phyloP scores from a whole-genome alignment of 2,888 invertebrate genomes.

The Aleiodes testaceus region DNA sequence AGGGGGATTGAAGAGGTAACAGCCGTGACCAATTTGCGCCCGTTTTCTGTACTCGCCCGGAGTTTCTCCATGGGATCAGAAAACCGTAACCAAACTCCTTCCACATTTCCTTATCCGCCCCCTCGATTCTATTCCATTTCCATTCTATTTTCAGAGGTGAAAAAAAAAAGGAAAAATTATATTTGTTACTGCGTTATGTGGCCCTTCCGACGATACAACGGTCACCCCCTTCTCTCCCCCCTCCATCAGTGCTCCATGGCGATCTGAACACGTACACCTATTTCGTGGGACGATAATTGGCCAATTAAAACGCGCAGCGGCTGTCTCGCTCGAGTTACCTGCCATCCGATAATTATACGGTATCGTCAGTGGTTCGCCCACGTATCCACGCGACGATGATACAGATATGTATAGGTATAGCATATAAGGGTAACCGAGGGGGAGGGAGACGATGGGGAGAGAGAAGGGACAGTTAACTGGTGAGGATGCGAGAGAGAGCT shows the following conservation, averaged over 20 bases:
- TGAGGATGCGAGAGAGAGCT: conserved; percentile 39
- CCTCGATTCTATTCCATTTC: conserved; percentile 32
- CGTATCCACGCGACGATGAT: conserved; percentile 63
- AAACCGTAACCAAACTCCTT: conserved; percentile 35
- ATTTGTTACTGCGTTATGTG: conserved; percentile 28
- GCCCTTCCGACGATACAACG: conserved; percentile 63
- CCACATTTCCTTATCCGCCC: conserved; percentile 26
- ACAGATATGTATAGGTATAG: conserved; percentile 18
- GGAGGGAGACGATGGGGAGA: not conserved
- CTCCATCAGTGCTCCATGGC: conserved; percentile 67
- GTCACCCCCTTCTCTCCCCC: conserved; percentile 53
- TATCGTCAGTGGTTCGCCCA: conserved; percentile 67
- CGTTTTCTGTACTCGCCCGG: conserved; percentile 59
- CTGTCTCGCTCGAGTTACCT: conserved; percentile 65
- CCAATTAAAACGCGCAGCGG: conserved; percentile 70
- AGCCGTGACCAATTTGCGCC: conserved; percentile 72
- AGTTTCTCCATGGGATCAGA: conserved; percentile 44
- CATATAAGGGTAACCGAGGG: conserved; percentile 48
- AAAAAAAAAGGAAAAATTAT: conserved; percentile 18
- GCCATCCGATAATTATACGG: conserved; percentile 69
- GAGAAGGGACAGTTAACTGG: not conserved
- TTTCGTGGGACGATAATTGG: conserved; percentile 71
- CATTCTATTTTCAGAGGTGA: conserved; percentile 1
- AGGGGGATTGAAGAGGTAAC: conserved; percentile 56
- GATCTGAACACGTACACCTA: conserved; percentile 69